A percentile compares a stretch with the other conserved stretches of the same genome.
Evolutionary conservation across 2,797 vertebrate species (phyloP).

Genomic region (Jordanella pulchra): DNA sequence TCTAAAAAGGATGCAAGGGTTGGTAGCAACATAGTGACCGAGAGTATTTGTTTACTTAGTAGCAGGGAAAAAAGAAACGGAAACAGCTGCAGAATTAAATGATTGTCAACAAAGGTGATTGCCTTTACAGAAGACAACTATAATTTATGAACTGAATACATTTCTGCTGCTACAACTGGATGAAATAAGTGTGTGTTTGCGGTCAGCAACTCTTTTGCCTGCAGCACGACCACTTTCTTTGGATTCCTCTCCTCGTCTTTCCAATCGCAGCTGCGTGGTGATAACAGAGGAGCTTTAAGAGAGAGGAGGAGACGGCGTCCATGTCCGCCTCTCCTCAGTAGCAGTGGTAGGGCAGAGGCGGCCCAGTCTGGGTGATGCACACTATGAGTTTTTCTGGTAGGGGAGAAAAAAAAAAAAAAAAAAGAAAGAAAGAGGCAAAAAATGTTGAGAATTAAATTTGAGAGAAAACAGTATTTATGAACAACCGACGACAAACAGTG

Average conservation of each 20-base stretch:
- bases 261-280: slow-evolving; percentile 50
- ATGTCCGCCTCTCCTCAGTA: slow-evolving; percentile 75
- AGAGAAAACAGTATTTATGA: not conserved
- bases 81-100: slow-evolving; percentile 63
- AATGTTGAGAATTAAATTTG: no score
- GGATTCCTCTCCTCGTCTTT: slow-evolving; percentile 67
- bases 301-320: slow-evolving; percentile 12
- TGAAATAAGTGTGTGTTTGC: slow-evolving; percentile 43
- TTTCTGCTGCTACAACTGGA: slow-evolving; percentile 73
- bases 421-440: slow-evolving; percentile 22
- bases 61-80: slow-evolving; percentile 12
- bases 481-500: slow-evolving; percentile 38
- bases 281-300: slow-evolving; percentile 20
- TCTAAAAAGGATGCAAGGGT: slow-evolving; percentile 64
- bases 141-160: slow-evolving; percentile 70
- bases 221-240: slow-evolving; percentile 74
- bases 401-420: slow-evolving; percentile 13
- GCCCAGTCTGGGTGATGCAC: slow-evolving; percentile 81
- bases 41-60: slow-evolving; percentile 35
- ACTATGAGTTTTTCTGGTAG: slow-evolving; percentile 86
- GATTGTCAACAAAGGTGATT: slow-evolving; percentile 79
- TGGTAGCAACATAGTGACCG: slow-evolving; percentile 57
- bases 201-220: slow-evolving; percentile 38
- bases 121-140: slow-evolving; percentile 71
- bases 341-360: slow-evolving; percentile 79